Percentiles rank a stretch among this genome's conserved stretches.
These are phyloP conservation scores for Emydoidea blandingii DNA, from an alignment of 2,797 vertebrate species.

Conservation along the genomic window DNA sequence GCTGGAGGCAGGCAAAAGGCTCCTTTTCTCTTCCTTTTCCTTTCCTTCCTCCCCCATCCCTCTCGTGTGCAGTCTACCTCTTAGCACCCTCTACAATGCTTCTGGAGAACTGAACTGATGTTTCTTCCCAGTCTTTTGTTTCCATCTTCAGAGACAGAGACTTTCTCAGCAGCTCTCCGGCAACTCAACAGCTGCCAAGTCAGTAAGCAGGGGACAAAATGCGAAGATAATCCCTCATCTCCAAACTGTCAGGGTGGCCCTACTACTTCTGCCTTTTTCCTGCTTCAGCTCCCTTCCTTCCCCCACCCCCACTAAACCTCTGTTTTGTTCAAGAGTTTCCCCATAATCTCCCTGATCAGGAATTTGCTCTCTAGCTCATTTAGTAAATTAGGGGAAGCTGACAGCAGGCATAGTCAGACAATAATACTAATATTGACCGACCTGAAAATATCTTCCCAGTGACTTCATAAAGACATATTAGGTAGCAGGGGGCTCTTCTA, in stretches of 20 bases:
- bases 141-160: not conserved
- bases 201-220: not conserved
- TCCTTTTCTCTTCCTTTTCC: not conserved
- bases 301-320: not conserved
- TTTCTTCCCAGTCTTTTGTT: not conserved
- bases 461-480: not conserved
- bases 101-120: not conserved
- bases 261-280: not conserved
- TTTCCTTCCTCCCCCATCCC: not conserved
- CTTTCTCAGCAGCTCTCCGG: not conserved
- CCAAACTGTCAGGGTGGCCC: not conserved
- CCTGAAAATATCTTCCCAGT: constrained; percentile 20
- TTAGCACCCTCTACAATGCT: not conserved
- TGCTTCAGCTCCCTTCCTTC: not conserved
- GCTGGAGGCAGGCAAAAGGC: not conserved
- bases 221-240: not conserved
- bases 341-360: not conserved
- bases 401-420: constrained; percentile 4
- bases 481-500: not conserved
- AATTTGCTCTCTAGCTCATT: constrained; percentile 7
- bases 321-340: constrained; percentile 26
- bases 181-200: not conserved
- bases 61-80: not conserved
- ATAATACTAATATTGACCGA: constrained; percentile 9
- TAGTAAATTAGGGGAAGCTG: constrained; percentile 27